Base-by-base conservation (phyloP, 2,113 vertebrate species). In the Trichomycterus rosablanca region DNA sequence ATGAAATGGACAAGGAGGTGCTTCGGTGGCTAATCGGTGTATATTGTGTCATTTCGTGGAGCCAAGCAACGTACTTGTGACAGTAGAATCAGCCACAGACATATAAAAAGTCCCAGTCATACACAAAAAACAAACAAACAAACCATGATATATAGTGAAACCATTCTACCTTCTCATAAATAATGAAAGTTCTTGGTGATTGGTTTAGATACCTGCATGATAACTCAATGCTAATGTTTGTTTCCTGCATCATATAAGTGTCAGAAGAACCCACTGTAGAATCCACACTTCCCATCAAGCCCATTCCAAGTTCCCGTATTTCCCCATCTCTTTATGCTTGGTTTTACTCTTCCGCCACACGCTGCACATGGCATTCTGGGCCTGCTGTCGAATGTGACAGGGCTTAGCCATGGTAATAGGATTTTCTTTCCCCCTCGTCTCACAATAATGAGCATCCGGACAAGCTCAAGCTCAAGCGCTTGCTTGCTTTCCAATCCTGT, bases 371-470 rank as follows among this genome's bases (percentile, higher is more conserved):
- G 67, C 59, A 62, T 68, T 70, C 73, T 76, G 60, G 58, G 42
- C 3, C 26, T 30, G 26, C 7, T 30, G 26, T 4, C 26, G 26
- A 4, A 7, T 30, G 26, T 30, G 26, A 30, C 26, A 30, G 26
- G 3, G 26, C 26, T 66, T 64, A 63, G 59, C 59, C 53, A 37
- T n/a, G 70, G 58, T 51, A 72, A 73, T 53, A n/a, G 51, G 48
- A 10, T 54, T 46, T 79, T 71, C 59, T 68, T 74, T 61, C 48
- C 28, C 60, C 34, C 43, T n/a, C n/a, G 67, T 71, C 64, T 73
- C 73, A 72, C 76, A 74, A 63, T 68, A 81, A 78, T 74, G 67
- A 78, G 78, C 59, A 50, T 68, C 66, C 45, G 59, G 50, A 43
- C 51, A 61, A 43, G 28, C 34, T 32, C 15, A 24, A 39, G 34